Evolutionary conservation across 2,113 vertebrate species (phyloP).

Genomic region (Poeciliopsis prolifica): DNA sequence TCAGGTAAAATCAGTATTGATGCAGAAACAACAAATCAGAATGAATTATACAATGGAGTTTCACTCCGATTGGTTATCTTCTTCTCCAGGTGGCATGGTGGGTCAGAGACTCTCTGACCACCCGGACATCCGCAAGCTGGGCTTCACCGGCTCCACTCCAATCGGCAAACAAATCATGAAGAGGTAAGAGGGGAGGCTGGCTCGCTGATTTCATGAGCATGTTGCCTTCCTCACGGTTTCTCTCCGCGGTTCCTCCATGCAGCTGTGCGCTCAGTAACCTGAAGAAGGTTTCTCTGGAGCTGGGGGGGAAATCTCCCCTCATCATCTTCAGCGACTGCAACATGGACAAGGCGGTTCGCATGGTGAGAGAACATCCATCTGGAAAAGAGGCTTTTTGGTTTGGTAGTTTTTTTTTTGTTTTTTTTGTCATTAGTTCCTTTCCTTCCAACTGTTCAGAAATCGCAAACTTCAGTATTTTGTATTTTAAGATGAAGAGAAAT

Average conservation of each 20-base stretch:
- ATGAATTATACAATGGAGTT: no score
- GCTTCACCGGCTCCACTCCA: constrained; percentile 89
- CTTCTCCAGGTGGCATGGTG: constrained; percentile 79
- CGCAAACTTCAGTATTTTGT: no score
- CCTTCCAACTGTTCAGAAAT: no score
- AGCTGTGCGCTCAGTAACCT: constrained; percentile 89
- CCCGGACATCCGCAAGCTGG: constrained; percentile 87
- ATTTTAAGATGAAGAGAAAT: no score
- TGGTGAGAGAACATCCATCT: constrained; percentile 76
- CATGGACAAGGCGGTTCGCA: constrained; percentile 88
- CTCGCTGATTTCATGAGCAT: neutral
- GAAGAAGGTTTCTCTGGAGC: constrained; percentile 91
- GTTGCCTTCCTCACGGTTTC: neutral
- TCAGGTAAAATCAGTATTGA: constrained; percentile 76
- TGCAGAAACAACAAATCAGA: fast-evolving
- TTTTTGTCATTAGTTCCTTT: no score
- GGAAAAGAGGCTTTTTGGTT: neutral
- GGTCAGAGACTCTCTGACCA: constrained; percentile 88
- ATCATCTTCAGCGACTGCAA: constrained; percentile 90
- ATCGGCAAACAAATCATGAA: constrained; percentile 92
- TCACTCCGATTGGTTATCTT: neutral
- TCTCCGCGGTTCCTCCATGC: neutral
- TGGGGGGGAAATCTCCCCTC: constrained; percentile 90
- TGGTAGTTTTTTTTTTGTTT: no score
- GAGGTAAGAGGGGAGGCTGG: constrained; percentile 71